Evolutionary conservation across 2,113 vertebrate genomes (phyloP), one percentile per base, ranked within the genome.

Genomic region (Gambusia affinis): DNA sequence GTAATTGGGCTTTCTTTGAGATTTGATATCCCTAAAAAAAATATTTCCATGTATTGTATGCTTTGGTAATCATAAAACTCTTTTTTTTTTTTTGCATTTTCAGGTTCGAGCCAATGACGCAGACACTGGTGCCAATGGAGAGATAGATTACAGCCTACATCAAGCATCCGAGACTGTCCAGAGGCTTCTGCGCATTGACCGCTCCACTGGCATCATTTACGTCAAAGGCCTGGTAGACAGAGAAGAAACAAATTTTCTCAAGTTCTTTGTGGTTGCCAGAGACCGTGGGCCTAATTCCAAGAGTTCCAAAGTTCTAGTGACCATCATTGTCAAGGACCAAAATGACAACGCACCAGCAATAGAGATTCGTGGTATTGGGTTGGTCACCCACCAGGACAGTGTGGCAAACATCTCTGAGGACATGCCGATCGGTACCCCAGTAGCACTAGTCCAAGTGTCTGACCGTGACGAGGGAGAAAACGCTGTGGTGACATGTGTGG

Each of bases 381-480:
- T 99, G 1, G 97, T 99, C 64, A 98, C 95, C 0, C 98, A 99
- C 73, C 96, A 97, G 72, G 95, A 96, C 1, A 97, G 97, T 8
- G 95, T 97, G 70, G 98, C 98, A 3, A 98, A 98, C 89, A 99
- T 99, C 74, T 98, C 97, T 0, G 98, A 99, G 90, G 98, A 99
- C 0, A 97, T 97, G 92, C 95, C 97, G 0, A 94, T 97, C 7
- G 96, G 97, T 72, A 98, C 97, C 0, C 94, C 98, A 0, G 97
- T 99, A 76, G 98, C 98, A 17, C 86, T 99, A 92, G 97, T 99
- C 15, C 97, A 99, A 76, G 98, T 99, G 42, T 98, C 97, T 0
- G 98, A 99, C 82, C 94, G 95, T 44, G 98, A 99, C 3, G 98
- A 98, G 79, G 98, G 98, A 0, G 97, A 98, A 82, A 99, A 99